Conservation (phyloP, 2,797 vertebrate genomes). For the Thaleichthys pacificus region DNA sequence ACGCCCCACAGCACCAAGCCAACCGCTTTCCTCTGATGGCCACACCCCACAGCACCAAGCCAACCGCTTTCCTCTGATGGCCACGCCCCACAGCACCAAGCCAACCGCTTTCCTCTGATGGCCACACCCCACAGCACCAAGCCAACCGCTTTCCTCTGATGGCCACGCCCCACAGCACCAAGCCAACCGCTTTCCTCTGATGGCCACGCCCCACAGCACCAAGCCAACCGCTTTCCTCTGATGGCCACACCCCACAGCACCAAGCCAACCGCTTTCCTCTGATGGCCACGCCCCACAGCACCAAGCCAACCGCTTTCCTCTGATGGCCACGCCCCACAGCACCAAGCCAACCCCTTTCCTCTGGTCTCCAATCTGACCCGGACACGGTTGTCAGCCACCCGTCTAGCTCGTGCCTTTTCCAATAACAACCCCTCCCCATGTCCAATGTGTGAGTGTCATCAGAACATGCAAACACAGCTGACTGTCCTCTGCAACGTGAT, state of each 20-base stretch:
- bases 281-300: not conserved
- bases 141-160: too few relatives aligned
- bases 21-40: not conserved
- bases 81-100: too few relatives aligned
- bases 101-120: too few relatives aligned
- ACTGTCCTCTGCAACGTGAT: constrained; percentile 64
- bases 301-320: not conserved
- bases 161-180: too few relatives aligned
- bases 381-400: not conserved
- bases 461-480: constrained; percentile 24
- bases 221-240: not conserved
- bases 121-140: too few relatives aligned
- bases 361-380: not conserved
- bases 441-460: constrained; percentile 15
- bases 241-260: not conserved
- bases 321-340: not conserved
- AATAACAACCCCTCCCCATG: not conserved
- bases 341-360: not conserved
- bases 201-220: too few relatives aligned
- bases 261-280: not conserved
- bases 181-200: too few relatives aligned
- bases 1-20: too few relatives aligned
- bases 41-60: too few relatives aligned
- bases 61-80: not conserved
- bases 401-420: not conserved